Conservation (phyloP, 2,797 vertebrate genomes). For the Linurgus olivaceus region DNA sequence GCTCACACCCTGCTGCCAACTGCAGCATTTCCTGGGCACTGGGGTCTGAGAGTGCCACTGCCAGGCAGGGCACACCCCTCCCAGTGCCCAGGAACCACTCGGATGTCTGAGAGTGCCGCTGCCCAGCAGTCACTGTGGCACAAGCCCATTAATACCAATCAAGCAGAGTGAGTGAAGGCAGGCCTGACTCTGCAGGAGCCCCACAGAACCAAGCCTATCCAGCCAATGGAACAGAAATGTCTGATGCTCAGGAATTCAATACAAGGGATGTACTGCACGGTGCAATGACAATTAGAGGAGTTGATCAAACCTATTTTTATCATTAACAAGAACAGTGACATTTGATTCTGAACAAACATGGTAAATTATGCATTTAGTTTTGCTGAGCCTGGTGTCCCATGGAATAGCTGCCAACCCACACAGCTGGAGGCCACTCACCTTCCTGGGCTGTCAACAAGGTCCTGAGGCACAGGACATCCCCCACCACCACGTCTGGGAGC, state of each 20-base stretch:
- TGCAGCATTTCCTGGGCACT: not conserved
- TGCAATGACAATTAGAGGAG: not conserved
- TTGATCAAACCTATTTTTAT: constrained; percentile 21
- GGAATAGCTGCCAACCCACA: not conserved
- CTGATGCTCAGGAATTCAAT: not conserved
- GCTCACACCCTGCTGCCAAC: not conserved
- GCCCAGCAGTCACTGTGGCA: not conserved
- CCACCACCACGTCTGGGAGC: constrained; percentile 76
- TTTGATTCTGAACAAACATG: constrained; percentile 9
- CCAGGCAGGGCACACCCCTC: not conserved
- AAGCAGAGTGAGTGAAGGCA: not conserved
- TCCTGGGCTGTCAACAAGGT: constrained; percentile 58
- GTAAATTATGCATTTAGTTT: constrained; percentile 15
- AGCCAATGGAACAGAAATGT: not conserved
- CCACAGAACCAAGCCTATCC: not conserved
- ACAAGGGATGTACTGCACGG: not conserved
- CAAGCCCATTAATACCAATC: not conserved
- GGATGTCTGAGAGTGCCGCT: not conserved
- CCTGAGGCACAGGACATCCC: constrained; percentile 82
- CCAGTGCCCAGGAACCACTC: not conserved
- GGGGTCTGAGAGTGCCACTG: not conserved
- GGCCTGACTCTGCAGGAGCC: not conserved
- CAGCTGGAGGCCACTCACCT: constrained; percentile 57
- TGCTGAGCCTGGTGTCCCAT: not conserved
- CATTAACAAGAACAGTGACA: constrained; percentile 29